Base-by-base conservation (phyloP, 1,140 invertebrate genomes). In the Plutomurus gul region DNA sequence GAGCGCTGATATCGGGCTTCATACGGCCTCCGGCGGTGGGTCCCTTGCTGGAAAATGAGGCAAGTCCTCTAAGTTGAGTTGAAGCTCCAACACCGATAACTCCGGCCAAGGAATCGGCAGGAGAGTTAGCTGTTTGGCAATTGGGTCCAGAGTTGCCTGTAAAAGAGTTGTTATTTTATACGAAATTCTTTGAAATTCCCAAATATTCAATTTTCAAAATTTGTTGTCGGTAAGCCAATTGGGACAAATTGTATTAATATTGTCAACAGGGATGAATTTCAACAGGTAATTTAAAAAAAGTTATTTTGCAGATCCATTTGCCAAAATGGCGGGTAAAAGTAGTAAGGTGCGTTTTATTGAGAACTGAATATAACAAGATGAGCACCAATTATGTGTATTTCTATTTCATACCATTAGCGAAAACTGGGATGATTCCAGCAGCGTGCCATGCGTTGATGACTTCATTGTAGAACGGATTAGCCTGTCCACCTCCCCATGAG, bases 1-100 rank as follows among this genome's bases (percentile, higher is more conserved):
- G 81, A 27, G 78, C 81, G 11, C 47, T 20, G 22, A 81, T 47
- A 33, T 78, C 80, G 4, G 76, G 76, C 46, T 78, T 81, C 27
- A 75, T 39, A 22, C 27, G 65, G n/a, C 33, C 40, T 43, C 22
- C 43, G 22, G 1, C 36, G 37, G 43, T 77, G 20, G 77, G 80
- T 37, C 47, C 81, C 36, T 46, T 33, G 30, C 37, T 40, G 36
- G 33, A 71, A 49, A 76, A 79, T 5, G 65, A 60, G 5, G 78
- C 56, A 8, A 82, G 11, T 13, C 33, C 16, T 46, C 71, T 30
- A 11, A 7, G 5, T 18, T 71, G 7, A 49, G 76, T 30, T 43
- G 40, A n/a, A 18, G 56, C 43, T 22, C 79, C 79, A 6, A 81
- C 79, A 16, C 49, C 75, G 36, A 77, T 77, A 1, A 81, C 43